Evolutionary conservation across 1,140 invertebrate species (phyloP).

Genomic region (Megalonaias nervosa): DNA sequence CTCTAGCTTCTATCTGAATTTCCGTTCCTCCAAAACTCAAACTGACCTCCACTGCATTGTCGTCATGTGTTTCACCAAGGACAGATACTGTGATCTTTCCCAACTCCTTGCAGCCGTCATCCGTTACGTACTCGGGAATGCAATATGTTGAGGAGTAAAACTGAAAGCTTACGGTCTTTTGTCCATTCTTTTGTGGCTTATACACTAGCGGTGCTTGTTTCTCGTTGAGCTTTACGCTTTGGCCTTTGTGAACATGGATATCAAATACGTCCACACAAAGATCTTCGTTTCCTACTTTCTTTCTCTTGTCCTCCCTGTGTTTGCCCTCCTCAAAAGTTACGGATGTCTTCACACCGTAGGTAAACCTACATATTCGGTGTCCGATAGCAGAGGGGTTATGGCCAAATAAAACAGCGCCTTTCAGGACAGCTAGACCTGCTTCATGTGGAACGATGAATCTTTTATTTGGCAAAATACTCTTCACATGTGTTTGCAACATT

Average conservation of each 20-base stretch:
- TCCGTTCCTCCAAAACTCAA: conserved; percentile 17
- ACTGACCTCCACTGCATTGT: background rate
- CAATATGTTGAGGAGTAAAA: background rate
- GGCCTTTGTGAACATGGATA: conserved; percentile 1
- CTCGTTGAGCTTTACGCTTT: background rate
- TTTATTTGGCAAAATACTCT: background rate
- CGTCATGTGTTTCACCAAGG: background rate
- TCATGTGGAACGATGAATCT: conserved; percentile 6
- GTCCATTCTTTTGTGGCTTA: background rate
- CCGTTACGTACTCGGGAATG: background rate
- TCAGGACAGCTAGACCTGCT: background rate
- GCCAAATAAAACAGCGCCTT: conserved; percentile 15
- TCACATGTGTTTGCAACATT: conserved; percentile 3
- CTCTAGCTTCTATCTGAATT: conserved; percentile 7
- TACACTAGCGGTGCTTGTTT: background rate
- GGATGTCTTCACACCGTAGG: conserved; percentile 9
- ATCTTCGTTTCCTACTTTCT: background rate
- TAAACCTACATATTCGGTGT: conserved; percentile 8
- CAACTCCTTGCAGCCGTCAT: conserved; percentile 1
- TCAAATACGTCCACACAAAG: background rate
- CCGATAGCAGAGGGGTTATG: conserved; percentile 8
- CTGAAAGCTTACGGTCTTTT: background rate
- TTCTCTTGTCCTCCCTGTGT: background rate
- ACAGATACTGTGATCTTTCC: background rate
- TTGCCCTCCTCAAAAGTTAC: background rate